Evolutionary conservation across 2,888 invertebrate species (phyloP), one percentile per base, ranked within the genome.

Genomic region (Tetramorium bicarinatum): DNA sequence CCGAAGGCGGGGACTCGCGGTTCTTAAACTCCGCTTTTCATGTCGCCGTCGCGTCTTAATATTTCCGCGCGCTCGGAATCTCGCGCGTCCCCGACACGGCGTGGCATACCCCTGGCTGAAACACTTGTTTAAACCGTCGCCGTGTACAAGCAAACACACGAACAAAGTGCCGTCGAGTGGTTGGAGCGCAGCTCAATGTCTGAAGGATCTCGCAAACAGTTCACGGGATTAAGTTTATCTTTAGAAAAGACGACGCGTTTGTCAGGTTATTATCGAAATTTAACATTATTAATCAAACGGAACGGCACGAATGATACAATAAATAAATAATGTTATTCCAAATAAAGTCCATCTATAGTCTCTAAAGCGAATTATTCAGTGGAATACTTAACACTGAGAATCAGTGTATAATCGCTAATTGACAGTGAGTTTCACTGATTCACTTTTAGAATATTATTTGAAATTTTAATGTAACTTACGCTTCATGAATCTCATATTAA

Each of bases 1-100:
- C 79, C 67, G 61, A 80, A 80, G 82, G 41, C 64, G 49, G 59
- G 41, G 66, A 34, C 59, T 67, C 66, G 74, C 76, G 84, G 84
- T 88, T 88, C 87, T 88, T 88, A 88, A 88, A 88, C 88, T 88
- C 80, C 76, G 88, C 56, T 89, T 89, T 88, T 89, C 84, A 81
- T 71, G 87, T 82, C 66, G 47, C 84, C 59, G 83, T 86, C 82
- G 74, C 44, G 41, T 56, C 25, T 74, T 75, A 75, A 82, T 87
- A 84, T 82, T 87, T 88, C 80, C 84, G 80, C 76, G 89, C 72
- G 67, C 74, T 18, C 56, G 76, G 79, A 84, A 84, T 85, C 79
- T 87, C 69, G 61, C 87, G 85, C 82, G 79, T 89, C 85, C 87
- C 67, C 76, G 66, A 66, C 75, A 7, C 66, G 25, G 44, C 47